These are phyloP conservation scores for Zapus hudsonius DNA, from an alignment of 2,113 vertebrate species.

Conservation along the genomic window DNA sequence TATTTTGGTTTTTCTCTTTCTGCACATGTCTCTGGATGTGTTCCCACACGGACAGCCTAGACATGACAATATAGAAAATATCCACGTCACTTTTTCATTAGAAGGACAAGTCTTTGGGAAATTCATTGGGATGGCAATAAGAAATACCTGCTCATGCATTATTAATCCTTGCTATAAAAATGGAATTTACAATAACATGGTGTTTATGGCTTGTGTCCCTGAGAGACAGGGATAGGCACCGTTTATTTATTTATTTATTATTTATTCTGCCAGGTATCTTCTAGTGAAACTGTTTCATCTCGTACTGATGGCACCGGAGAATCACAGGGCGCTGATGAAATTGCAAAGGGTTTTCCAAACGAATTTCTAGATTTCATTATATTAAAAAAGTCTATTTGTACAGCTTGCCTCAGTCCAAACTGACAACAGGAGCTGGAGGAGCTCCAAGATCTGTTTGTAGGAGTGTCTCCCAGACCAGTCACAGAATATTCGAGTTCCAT, in stretches of 20 bases:
- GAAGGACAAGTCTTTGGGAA: slow-evolving; percentile 79
- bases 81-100: slow-evolving; percentile 48
- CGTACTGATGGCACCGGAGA: slow-evolving; percentile 77
- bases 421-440: slow-evolving; percentile 77
- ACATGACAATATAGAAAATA: not conserved
- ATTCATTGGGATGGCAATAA: slow-evolving; percentile 70
- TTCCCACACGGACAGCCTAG: not conserved
- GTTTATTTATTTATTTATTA: too few relatives aligned
- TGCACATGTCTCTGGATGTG: not conserved
- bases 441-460: slow-evolving; percentile 76
- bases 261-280: slow-evolving; percentile 83
- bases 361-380: slow-evolving; percentile 81
- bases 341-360: slow-evolving; percentile 83
- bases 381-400: slow-evolving; percentile 77
- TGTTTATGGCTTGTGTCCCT: slow-evolving; percentile 81
- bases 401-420: slow-evolving; percentile 77
- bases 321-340: slow-evolving; percentile 81
- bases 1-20: slow-evolving; percentile 3
- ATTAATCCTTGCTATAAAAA: slow-evolving; percentile 84
- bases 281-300: slow-evolving; percentile 81
- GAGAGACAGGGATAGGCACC: slow-evolving; percentile 77
- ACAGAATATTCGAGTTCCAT: slow-evolving; percentile 78
- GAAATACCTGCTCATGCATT: slow-evolving; percentile 80
- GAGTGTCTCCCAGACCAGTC: slow-evolving; percentile 45
- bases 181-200: slow-evolving; percentile 82